A percentile compares a stretch with the other conserved stretches of the same genome.
These are phyloP conservation scores for Erebia ligea DNA, from an alignment of 2,888 invertebrate genomes.

Conservation along the genomic window DNA sequence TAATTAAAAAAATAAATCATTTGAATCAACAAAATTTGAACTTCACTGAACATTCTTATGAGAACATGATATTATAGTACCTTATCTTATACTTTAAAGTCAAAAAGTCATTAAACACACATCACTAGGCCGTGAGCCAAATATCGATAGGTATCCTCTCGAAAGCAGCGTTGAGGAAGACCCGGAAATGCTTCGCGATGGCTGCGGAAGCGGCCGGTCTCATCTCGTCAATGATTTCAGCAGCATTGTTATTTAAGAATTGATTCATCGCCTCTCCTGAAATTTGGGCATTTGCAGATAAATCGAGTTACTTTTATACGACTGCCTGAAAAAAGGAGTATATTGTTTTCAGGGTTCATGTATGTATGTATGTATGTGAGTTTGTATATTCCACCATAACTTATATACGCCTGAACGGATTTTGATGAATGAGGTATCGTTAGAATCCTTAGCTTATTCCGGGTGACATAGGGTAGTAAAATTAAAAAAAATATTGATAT, in stretches of 20 bases:
- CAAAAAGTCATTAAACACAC: constrained; percentile 4
- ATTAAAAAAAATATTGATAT: too few relatives aligned
- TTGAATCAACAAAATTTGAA: background rate
- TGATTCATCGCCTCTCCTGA: constrained; percentile 92
- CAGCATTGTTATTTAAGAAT: constrained; percentile 91
- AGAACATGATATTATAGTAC: constrained; percentile 13
- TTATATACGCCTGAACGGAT: too few relatives aligned
- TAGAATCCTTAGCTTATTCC: too few relatives aligned
- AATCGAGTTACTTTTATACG: too few relatives aligned
- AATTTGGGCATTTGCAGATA: constrained; percentile 41
- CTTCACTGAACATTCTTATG: background rate
- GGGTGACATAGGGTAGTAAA: too few relatives aligned
- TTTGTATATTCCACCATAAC: too few relatives aligned
- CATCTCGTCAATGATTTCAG: constrained; percentile 92
- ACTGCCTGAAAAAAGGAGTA: too few relatives aligned
- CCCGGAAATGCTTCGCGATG: constrained; percentile 89
- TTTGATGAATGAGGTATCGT: too few relatives aligned
- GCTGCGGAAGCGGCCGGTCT: constrained; percentile 88
- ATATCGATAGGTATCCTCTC: constrained; percentile 87
- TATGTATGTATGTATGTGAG: too few relatives aligned
- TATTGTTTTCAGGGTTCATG: too few relatives aligned
- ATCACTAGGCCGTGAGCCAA: constrained; percentile 82
- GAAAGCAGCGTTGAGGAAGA: constrained; percentile 88
- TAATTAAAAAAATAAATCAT: background rate
- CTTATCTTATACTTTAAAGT: constrained; percentile 15